Percentiles rank a stretch among this genome's conserved stretches.
Conservation (phyloP, 2,888 invertebrate species). For the Drepanosiphum platanoidis region DNA sequence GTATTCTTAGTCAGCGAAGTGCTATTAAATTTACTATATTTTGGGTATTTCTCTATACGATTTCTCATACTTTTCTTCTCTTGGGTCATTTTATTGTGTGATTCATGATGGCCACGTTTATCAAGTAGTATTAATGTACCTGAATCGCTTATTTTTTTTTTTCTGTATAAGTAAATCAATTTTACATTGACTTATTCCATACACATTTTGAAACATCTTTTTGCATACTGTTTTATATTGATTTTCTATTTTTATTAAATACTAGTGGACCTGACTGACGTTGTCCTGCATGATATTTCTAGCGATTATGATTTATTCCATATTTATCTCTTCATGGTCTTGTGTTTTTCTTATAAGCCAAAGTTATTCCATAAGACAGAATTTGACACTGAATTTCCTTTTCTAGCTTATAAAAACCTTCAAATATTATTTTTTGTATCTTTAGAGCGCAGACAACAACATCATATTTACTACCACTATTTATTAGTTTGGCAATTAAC, state of each 20-base stretch:
- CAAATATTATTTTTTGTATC: too few relatives aligned
- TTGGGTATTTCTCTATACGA: neutral
- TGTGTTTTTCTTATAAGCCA: conserved; percentile 8
- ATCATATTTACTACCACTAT: too few relatives aligned
- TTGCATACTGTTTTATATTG: conserved; percentile 19
- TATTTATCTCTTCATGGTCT: conserved; percentile 5
- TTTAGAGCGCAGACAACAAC: too few relatives aligned
- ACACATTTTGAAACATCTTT: conserved; percentile 24
- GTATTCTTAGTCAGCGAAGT: neutral
- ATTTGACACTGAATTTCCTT: neutral
- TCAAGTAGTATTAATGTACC: neutral
- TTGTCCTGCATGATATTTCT: too few relatives aligned
- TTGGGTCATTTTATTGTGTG: neutral
- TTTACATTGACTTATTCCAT: conserved; percentile 1
- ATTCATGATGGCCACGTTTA: neutral
- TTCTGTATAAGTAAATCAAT: neutral
- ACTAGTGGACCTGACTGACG: too few relatives aligned
- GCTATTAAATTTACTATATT: neutral
- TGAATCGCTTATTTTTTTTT: neutral
- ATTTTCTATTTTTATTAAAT: neutral
- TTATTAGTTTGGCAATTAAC: too few relatives aligned
- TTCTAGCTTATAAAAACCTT: too few relatives aligned
- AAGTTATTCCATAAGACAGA: conserved; percentile 23
- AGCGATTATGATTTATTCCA: neutral
- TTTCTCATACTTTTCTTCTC: neutral